Percentiles rank a stretch among this genome's conserved stretches.
phyloP scores from a whole-genome alignment of 2,888 invertebrate genomes.

The Anthophora plumipes region DNA sequence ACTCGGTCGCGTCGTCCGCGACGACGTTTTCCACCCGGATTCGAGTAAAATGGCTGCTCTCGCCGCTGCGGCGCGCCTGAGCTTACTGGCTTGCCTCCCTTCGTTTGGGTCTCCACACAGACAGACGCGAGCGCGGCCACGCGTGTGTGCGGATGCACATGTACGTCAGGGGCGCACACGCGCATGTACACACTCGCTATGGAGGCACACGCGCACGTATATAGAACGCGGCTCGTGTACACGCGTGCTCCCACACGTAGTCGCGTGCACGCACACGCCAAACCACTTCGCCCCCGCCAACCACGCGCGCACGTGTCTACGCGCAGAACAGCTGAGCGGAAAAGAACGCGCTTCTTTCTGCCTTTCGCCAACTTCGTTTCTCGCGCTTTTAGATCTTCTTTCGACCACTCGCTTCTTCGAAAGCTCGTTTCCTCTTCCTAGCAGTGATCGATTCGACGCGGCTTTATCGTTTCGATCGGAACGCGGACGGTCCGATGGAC shows the following conservation, averaged over 20 bases:
- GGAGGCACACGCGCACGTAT: slow-evolving; percentile 31
- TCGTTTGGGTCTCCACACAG: slow-evolving; percentile 83
- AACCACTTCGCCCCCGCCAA: slow-evolving; percentile 68
- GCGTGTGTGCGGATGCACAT: slow-evolving; percentile 60
- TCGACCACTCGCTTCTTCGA: neutral
- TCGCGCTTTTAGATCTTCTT: slow-evolving; percentile 16
- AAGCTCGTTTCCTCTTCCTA: neutral
- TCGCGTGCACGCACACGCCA: slow-evolving; percentile 44
- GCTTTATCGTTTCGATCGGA: neutral
- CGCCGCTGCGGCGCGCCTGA: slow-evolving; percentile 84
- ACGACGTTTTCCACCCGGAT: slow-evolving; percentile 77
- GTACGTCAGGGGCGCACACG: slow-evolving; percentile 65
- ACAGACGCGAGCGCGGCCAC: slow-evolving; percentile 64
- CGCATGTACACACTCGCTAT: slow-evolving; percentile 51
- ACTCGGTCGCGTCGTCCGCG: slow-evolving; percentile 48
- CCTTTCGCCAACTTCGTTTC: slow-evolving; percentile 26
- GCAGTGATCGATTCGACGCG: no score
- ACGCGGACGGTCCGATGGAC: neutral
- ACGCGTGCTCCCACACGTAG: slow-evolving; percentile 18
- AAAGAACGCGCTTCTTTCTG: slow-evolving; percentile 56
- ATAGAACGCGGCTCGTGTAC: slow-evolving; percentile 9
- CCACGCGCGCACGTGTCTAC: slow-evolving; percentile 83
- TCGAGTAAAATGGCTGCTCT: slow-evolving; percentile 84
- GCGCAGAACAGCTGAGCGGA: slow-evolving; percentile 83
- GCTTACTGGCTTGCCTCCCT: slow-evolving; percentile 84